Evolutionary conservation across 2,113 vertebrate species (phyloP), one percentile per base, ranked within the genome.

Genomic region (Pithys albifrons): DNA sequence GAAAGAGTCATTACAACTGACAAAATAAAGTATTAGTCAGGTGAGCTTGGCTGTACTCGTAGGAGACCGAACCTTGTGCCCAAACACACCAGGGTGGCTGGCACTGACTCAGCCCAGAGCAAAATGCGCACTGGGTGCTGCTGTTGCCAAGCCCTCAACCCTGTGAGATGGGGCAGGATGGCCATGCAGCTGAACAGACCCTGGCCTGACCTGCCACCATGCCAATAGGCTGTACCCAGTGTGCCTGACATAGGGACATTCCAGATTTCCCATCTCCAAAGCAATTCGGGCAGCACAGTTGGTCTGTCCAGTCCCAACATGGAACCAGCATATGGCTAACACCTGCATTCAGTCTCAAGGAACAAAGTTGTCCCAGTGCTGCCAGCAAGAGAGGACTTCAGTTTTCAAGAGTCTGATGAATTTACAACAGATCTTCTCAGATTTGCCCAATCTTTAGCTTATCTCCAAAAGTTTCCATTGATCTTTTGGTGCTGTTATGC

Each of bases 261-360:
- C 39, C n/a, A 48, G 35, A 23, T 64, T 71, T 85, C 39, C 9
- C 5, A 17, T 19, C 43, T 35, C 27, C 70, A 61, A 22, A 79
- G n/a, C 5, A 33, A 35, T 27, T 57, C 33, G 37, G 58, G 41
- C 11, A 57, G 25, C 35, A 31, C 12, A 29, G 6, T 3, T 55
- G 23, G 7, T n/a, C 45, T 4, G 0, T 59, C 16, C 33, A 49
- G 19, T 75, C 35, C 12, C 71, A 31, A 0, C 0, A 0, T 12
- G 54, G 19, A 46, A 64, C 23, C 0, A 0, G 29, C 22, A 65
- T 1, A 0, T 7, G 29, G 27, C 9, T 37, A 69, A 88, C 91
- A 41, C 14, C 18, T 19, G 10, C 17, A 22, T 16, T 46, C 28
- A 22, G 19, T 29, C 51, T 67, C 69, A 76, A 81, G 20, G 86